Conservation (phyloP, 2,797 vertebrate species). For the Acanthurus leucopareius region DNA sequence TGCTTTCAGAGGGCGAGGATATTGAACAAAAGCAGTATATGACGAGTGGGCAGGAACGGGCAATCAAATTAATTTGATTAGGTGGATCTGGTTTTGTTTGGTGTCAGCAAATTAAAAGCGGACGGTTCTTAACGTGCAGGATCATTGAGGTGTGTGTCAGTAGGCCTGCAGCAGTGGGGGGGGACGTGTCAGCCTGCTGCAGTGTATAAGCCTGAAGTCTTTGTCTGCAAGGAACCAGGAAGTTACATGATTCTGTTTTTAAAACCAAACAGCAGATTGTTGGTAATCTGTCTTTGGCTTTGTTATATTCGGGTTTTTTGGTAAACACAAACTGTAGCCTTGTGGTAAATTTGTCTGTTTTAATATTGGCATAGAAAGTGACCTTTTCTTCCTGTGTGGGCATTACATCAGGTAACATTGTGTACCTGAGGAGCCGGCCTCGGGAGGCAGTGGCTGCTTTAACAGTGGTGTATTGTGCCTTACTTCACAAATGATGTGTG, state of each 20-base stretch:
- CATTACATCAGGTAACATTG: not conserved
- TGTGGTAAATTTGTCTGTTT: too few relatives aligned
- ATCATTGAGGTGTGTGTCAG: not conserved
- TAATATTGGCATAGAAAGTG: not conserved
- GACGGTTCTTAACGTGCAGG: not conserved
- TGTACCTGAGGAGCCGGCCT: not conserved
- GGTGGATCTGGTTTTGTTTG: not conserved
- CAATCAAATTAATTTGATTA: not conserved
- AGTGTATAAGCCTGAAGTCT: not conserved
- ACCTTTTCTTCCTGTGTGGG: not conserved
- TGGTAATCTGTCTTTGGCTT: not conserved
- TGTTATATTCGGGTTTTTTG: not conserved
- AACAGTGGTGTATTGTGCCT: not conserved
- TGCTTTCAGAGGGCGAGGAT: too few relatives aligned
- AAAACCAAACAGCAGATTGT: not conserved
- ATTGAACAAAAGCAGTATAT: not conserved
- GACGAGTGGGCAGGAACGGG: not conserved
- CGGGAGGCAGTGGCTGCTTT: not conserved
- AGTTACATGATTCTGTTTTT: not conserved
- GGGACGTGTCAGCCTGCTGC: not conserved
- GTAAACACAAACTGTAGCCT: not conserved
- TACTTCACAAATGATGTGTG: not conserved
- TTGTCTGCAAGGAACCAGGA: not conserved
- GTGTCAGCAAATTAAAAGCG: not conserved
- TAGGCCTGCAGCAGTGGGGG: not conserved